These are phyloP conservation scores for Loripinus fragilis DNA, from an alignment of 2,888 invertebrate genomes.

Conservation along the genomic window DNA sequence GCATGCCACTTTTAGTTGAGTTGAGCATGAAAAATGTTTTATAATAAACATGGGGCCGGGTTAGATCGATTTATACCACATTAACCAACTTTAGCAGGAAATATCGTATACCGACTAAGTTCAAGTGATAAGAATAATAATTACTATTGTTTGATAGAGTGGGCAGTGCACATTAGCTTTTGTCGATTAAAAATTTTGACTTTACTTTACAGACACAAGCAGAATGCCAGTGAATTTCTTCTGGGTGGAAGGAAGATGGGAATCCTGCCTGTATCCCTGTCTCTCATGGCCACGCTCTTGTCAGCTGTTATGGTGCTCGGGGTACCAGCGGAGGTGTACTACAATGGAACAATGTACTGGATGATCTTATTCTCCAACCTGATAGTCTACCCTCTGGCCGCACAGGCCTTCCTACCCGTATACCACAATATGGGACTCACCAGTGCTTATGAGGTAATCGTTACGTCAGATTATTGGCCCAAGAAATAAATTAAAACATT, in stretches of 20 bases:
- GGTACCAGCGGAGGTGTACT: slow-evolving; percentile 73
- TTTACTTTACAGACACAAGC: slow-evolving; percentile 38
- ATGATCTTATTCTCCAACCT: slow-evolving; percentile 87
- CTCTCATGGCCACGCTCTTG: slow-evolving; percentile 74
- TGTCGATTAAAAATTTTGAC: no score
- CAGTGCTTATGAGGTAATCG: slow-evolving; percentile 79
- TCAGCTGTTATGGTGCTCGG: slow-evolving; percentile 77
- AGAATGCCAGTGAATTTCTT: slow-evolving; percentile 72
- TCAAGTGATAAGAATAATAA: no score
- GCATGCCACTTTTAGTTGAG: no score
- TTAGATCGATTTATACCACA: no score
- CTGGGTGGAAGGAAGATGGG: slow-evolving; percentile 74
- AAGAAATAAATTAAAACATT: no score
- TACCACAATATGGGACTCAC: slow-evolving; percentile 74
- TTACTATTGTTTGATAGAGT: no score
- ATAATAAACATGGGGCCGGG: no score
- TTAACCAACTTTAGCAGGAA: no score
- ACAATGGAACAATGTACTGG: slow-evolving; percentile 87
- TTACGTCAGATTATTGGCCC: no score
- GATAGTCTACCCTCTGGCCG: slow-evolving; percentile 87
- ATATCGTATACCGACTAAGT: no score
- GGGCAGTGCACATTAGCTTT: no score
- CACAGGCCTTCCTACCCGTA: slow-evolving; percentile 75
- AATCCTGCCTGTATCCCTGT: slow-evolving; percentile 71
- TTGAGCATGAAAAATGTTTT: no score